Percentiles rank a stretch among this genome's conserved stretches.
Evolutionary conservation across 2,888 invertebrate species (phyloP).

Genomic region (Plagodis pulveraria): DNA sequence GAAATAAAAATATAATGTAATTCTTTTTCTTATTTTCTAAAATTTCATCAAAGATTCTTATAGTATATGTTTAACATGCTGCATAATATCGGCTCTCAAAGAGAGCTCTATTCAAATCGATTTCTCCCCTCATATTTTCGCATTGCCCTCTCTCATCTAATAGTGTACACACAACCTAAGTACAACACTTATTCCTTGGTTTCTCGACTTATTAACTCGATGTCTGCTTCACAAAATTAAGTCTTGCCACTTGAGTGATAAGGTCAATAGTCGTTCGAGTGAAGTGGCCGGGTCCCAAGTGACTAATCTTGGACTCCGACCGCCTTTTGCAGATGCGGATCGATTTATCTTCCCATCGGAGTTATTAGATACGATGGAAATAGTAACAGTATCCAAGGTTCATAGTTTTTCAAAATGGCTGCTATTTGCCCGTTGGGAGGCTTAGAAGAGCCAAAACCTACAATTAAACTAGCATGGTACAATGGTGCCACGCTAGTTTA

Average conservation of each 20-base stretch:
- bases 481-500: neutral
- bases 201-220: slow-evolving; percentile 46
- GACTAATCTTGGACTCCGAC: slow-evolving; percentile 73
- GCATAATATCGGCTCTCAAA: too few species aligned
- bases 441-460: too few species aligned
- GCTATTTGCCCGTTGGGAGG: too few species aligned
- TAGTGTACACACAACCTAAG: slow-evolving; percentile 5
- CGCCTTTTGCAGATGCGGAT: slow-evolving; percentile 74
- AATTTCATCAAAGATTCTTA: too few species aligned
- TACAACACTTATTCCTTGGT: slow-evolving; percentile 26
- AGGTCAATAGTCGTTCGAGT: slow-evolving; percentile 35
- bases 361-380: slow-evolving; percentile 51
- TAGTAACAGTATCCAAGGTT: slow-evolving; percentile 2
- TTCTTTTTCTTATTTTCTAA: too few species aligned
- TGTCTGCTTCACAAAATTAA: slow-evolving; percentile 3
- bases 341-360: slow-evolving; percentile 76
- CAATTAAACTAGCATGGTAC: neutral
- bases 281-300: slow-evolving; percentile 58
- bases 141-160: too few species aligned
- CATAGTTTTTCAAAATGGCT: neutral
- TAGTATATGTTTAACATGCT: too few species aligned
- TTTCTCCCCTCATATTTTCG: too few species aligned
- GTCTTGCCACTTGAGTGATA: slow-evolving; percentile 27
- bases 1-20: too few species aligned
- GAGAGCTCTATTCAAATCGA: too few species aligned